Percentiles rank a stretch among this genome's conserved stretches.
These are phyloP conservation scores for Hylia prasina DNA, from an alignment of 2,113 vertebrate genomes.

Conservation along the genomic window DNA sequence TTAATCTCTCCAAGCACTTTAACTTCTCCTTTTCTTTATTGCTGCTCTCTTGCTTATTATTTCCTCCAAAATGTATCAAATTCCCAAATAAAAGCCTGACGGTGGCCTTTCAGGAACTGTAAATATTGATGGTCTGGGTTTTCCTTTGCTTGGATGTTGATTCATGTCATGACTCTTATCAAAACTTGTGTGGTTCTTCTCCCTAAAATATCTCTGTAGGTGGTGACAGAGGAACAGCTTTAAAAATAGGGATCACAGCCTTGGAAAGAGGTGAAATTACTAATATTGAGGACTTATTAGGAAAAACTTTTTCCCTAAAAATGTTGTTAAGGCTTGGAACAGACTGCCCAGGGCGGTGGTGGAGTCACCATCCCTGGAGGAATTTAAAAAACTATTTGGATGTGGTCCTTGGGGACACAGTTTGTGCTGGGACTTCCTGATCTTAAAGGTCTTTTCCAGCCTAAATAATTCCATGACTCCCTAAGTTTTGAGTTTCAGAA, in stretches of 20 bases:
- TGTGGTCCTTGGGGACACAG: neutral
- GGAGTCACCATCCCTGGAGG: neutral
- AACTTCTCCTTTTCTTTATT: neutral
- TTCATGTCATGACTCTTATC: neutral
- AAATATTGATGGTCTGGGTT: neutral
- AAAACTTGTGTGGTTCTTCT: neutral
- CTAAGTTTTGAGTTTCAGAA: neutral
- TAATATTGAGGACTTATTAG: neutral
- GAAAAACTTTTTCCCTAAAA: neutral
- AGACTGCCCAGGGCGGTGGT: no score
- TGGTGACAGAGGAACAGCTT: neutral
- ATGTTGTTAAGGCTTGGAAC: neutral
- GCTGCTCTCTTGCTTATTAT: neutral
- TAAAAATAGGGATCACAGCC: neutral
- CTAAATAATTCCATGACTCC: neutral
- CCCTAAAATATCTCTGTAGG: neutral
- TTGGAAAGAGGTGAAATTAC: neutral
- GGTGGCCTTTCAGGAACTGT: neutral
- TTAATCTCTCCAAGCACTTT: slow-evolving; percentile 3
- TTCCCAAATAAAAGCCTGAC: neutral
- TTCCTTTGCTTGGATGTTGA: neutral
- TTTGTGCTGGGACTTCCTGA: neutral
- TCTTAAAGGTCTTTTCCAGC: neutral
- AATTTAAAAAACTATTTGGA: neutral
- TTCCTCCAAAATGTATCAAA: neutral